Conservation (phyloP, 2,888 invertebrate genomes). For the Pogonocherus hispidulus region DNA sequence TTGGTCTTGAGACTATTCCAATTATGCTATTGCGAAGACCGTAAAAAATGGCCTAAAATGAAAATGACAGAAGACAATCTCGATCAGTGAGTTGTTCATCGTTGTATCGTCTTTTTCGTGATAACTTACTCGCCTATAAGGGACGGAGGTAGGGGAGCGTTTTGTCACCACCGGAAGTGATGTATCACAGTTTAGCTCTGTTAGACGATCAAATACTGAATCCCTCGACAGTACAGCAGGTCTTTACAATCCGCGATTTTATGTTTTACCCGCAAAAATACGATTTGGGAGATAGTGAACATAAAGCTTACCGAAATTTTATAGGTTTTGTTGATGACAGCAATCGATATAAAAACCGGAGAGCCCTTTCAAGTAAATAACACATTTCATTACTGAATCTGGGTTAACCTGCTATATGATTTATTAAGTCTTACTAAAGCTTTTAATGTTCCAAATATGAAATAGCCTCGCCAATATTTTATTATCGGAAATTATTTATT, state of each 20-base stretch:
- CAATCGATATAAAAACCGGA: conserved; percentile 38
- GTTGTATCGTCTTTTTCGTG: too few species aligned
- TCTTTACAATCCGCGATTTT: conserved; percentile 25
- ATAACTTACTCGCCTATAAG: too few species aligned
- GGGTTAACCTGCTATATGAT: conserved; percentile 20
- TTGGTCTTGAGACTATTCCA: too few species aligned
- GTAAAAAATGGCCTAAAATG: too few species aligned
- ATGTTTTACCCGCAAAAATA: conserved; percentile 31
- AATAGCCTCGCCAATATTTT: too few species aligned
- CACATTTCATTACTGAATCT: conserved; percentile 38
- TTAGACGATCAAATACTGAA: conserved; percentile 56
- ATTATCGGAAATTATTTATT: too few species aligned
- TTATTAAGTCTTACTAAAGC: conserved; percentile 22
- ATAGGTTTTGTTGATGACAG: conserved; percentile 37
- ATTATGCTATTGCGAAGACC: too few species aligned
- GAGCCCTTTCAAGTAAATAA: conserved; percentile 19
- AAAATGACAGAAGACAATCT: too few species aligned
- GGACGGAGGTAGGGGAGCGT: conserved; percentile 40
- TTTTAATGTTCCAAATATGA: neutral
- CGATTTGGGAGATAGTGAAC: conserved; percentile 36
- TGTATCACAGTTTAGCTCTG: conserved; percentile 53
- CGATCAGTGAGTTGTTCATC: too few species aligned
- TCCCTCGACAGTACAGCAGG: conserved; percentile 40
- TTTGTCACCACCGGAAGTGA: conserved; percentile 50
- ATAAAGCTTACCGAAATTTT: conserved; percentile 33